phyloP scores from a whole-genome alignment of 2,113 vertebrate genomes.

The Bos taurus region DNA sequence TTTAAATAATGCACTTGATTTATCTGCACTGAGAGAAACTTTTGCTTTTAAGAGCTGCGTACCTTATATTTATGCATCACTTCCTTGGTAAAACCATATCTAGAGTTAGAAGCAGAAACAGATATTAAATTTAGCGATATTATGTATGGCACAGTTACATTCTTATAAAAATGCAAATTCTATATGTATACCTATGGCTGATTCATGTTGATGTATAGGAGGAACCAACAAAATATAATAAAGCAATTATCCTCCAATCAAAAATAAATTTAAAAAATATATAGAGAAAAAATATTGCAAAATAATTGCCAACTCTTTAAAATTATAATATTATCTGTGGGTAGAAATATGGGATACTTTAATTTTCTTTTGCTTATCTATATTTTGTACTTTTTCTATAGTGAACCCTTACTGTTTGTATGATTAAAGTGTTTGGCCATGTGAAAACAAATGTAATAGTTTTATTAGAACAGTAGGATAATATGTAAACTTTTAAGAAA shows the following conservation, averaged over 20 bases:
- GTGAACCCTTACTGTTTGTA: background rate
- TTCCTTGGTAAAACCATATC: constrained; percentile 95
- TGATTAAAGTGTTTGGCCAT: background rate
- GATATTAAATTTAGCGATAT: background rate
- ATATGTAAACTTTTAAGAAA: background rate
- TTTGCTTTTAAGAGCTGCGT: background rate
- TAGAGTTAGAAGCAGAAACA: constrained; percentile 71
- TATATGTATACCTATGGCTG: background rate
- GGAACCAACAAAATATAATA: background rate
- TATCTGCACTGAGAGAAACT: background rate
- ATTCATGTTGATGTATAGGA: background rate
- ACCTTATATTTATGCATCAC: constrained; percentile 94
- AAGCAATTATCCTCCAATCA: background rate
- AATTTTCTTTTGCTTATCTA: constrained; percentile 18
- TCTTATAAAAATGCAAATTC: background rate
- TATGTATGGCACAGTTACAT: background rate
- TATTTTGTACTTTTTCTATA: background rate
- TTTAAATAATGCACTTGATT: background rate
- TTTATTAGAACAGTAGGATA: background rate
- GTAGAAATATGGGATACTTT: constrained; percentile 6
- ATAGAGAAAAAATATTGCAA: background rate
- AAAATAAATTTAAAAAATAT: background rate
- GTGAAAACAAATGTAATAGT: background rate
- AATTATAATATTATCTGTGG: background rate
- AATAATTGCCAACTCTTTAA: background rate